phyloP scores from a whole-genome alignment of 2,113 vertebrate genomes.

The Bos javanicus region DNA sequence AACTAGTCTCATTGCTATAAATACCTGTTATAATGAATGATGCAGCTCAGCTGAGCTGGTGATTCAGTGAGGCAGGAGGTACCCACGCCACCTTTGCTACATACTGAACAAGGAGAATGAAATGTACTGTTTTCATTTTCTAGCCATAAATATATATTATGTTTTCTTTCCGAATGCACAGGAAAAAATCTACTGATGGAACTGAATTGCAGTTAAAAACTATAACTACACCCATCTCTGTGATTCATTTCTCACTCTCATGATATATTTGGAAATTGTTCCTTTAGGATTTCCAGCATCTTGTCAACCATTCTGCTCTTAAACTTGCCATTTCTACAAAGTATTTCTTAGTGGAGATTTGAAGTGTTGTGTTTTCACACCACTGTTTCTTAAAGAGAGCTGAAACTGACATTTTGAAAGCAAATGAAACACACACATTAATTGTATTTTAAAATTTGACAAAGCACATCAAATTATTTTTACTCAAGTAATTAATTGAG shows the following conservation, averaged over 20 bases:
- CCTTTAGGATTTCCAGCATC: constrained; percentile 45
- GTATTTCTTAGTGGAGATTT: not conserved
- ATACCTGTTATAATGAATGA: not conserved
- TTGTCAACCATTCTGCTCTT: constrained; percentile 33
- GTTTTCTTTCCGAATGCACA: not conserved
- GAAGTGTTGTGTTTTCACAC: constrained; percentile 34
- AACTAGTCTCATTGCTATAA: not conserved
- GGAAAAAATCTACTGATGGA: not conserved
- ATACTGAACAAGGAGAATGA: not conserved
- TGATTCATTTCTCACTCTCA: constrained; percentile 53
- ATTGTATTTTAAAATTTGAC: constrained; percentile 30
- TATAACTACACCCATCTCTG: not conserved
- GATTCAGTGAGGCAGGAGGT: not conserved
- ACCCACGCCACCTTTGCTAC: not conserved
- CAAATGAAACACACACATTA: not conserved
- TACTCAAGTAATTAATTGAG: not conserved
- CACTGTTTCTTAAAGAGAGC: not conserved
- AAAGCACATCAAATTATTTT: not conserved
- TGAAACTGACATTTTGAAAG: constrained; percentile 50
- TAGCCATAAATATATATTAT: not conserved
- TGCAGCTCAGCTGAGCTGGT: not conserved
- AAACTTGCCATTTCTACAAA: constrained; percentile 49
- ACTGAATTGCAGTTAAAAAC: not conserved
- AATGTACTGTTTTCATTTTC: not conserved
- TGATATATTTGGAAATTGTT: constrained; percentile 57